phyloP scores from a whole-genome alignment of 2,888 invertebrate genomes.

The Ectemnius lituratus region DNA sequence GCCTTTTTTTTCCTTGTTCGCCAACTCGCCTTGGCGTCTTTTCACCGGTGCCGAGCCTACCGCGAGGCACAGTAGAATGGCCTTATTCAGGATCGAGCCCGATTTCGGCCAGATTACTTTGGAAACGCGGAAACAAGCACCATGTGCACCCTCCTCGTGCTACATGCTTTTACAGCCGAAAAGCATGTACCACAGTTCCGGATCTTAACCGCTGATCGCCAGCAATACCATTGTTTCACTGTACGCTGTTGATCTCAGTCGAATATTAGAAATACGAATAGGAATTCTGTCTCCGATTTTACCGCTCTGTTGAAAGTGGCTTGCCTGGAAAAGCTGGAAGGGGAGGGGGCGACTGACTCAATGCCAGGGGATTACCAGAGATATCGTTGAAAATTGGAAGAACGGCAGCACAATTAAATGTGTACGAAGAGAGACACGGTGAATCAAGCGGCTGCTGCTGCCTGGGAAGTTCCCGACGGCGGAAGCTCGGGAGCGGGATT shows the following conservation, averaged over 20 bases:
- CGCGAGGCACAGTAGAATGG: constrained; percentile 4
- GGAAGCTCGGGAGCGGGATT: constrained; percentile 37
- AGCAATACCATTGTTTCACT: not conserved
- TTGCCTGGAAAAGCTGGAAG: not conserved
- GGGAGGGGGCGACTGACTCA: not conserved
- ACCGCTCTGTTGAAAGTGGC: not conserved
- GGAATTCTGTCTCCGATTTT: not conserved
- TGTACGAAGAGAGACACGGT: not conserved
- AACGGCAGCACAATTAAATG: too few relatives aligned
- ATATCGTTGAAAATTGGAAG: too few relatives aligned
- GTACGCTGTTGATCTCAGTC: not conserved
- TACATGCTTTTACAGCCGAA: not conserved
- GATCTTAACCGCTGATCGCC: constrained; percentile 2
- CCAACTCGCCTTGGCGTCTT: constrained; percentile 19
- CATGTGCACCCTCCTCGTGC: not conserved
- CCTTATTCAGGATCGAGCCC: constrained; percentile 33
- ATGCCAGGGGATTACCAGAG: not conserved
- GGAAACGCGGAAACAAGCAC: constrained; percentile 17
- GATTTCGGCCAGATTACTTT: constrained; percentile 34
- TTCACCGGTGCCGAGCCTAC: constrained; percentile 30
- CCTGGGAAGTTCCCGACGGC: not conserved
- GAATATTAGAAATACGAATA: not conserved
- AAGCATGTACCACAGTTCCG: constrained; percentile 1
- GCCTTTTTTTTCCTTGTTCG: constrained; percentile 12
- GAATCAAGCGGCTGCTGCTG: constrained; percentile 3